Base-by-base conservation (phyloP, 2,113 vertebrate species). In the Aldabrachelys gigantea region DNA sequence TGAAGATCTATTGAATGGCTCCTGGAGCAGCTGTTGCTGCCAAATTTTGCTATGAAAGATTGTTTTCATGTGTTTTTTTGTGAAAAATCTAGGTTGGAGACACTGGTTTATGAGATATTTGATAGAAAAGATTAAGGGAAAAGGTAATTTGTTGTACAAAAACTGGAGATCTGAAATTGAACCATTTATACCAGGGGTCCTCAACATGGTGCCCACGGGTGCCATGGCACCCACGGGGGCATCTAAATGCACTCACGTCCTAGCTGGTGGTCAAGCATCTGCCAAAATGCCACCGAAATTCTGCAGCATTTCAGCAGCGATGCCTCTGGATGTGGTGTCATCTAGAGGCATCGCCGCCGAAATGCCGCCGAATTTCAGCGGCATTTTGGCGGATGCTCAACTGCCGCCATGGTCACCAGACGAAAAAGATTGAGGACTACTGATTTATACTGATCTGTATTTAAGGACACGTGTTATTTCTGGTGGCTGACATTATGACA, bases 391-490 rank as follows among this genome's bases (percentile, higher is more conserved):
- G 44, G 44, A 44, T 44, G 44, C 44, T 44, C 44, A 44, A 44
- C 6, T 44, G 44, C 44, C 44, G 44, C 44, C 44, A 44, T 44
- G 44, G 44, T 44, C 44, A 6, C 44, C 44, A 44, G 44, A 44
- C 44, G 44, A 44, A 44, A 44, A 44, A 44, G 8, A 6, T 44
- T 44, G 6, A 7, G 44, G 8, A 44, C 44, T 7, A 44, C 44
- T 44, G 44, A 44, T 44, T 94, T 91, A 14, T 29, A 65, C 7
- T 90, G 75, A 89, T 89, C 62, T 92, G 79, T 0, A 22, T 44
- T 44, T 85, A 86, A 80, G 95, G 80, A 41, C 86, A 47, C 87
- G 56, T 88, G n/a, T 94, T 96, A 65, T 91, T 96, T 96, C 87
- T 91, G 85, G 80, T 24, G 78, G 84, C 72, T 92, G 87, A 84